Base-by-base conservation (phyloP, 2,888 invertebrate species). In the Pseudococcus jackbeardsleyi region DNA sequence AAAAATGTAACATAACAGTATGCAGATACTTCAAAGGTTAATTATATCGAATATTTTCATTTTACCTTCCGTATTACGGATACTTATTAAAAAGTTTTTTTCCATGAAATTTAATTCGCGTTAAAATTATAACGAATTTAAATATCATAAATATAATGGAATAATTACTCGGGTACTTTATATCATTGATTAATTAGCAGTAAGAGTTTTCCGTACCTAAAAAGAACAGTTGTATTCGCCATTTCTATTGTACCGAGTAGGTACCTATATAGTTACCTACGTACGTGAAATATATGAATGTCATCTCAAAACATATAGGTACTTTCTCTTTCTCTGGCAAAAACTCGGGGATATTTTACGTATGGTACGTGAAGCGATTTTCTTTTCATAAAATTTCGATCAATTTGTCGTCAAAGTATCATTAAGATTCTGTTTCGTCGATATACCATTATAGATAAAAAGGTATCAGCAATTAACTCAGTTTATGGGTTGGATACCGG, bases 261-360 rank as follows among this genome's bases (percentile, higher is more conserved):
- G 72, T 59, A 59, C 59, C 22, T 72, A 72, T 72, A 33, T 72
- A 26, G 33, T 15, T 72, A 59, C 59, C 59, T 59, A 59, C 59
- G 7, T 59, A 59, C 59, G 50, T 50, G 11, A 59, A 72, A 72
- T 72, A 33, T 22, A 33, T 79, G 79, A 79, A 33, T 42, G 79
- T n/a, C 42, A 42, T 26, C n/a, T 79, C 42, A 42, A 59, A 42
- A 59, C 59, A n/a, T 64, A 64, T 64, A 64, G 19, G 64, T 64
- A 82, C 79, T 82, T 82, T 82, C 79, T 82, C 79, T 82, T 82
- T 82, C 79, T 82, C 79, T 82, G 42, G 79, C n/a, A 11, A 79
- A 79, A 64, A 33, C 72, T 72, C 33, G 11, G 26, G 26, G 15
- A 11, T 68, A 26, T 39, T n/a, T 79, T 79, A n/a, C 9, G 19